Evolutionary conservation across 1,140 invertebrate species (phyloP).

Genomic region (Euwallacea similis): DNA sequence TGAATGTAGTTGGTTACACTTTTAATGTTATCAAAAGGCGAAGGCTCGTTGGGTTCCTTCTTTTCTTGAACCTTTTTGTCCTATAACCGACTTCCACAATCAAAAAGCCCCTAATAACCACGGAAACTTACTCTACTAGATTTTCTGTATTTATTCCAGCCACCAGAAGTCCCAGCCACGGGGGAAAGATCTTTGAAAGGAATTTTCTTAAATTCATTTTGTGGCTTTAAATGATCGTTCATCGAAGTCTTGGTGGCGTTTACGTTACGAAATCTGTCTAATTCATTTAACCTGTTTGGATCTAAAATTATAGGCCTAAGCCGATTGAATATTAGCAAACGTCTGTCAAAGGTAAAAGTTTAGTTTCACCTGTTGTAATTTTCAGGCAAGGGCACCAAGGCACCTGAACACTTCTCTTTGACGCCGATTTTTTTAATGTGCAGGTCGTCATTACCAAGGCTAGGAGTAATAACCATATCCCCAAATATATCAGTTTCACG

Average conservation of each 20-base stretch:
- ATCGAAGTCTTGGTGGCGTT: conserved; percentile 20
- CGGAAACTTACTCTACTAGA: conserved; percentile 5
- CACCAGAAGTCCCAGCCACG: conserved; percentile 15
- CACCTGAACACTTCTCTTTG: conserved; percentile 22
- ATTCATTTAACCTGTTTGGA: conserved; percentile 37
- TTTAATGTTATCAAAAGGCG: conserved; percentile 44
- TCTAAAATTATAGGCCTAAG: conserved; percentile 16
- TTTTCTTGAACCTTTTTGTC: conserved; percentile 15
- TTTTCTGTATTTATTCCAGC: conserved; percentile 19
- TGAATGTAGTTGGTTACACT: conserved; percentile 45
- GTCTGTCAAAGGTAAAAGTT: neutral
- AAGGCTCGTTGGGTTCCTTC: conserved; percentile 35
- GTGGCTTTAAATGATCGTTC: conserved; percentile 29
- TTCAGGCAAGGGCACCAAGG: conserved; percentile 5
- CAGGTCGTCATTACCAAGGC: conserved; percentile 25
- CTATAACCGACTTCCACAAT: neutral
- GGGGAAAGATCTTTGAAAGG: conserved; percentile 14
- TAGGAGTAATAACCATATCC: conserved; percentile 21
- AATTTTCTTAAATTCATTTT: conserved; percentile 20
- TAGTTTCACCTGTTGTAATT: neutral
- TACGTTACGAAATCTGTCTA: conserved; percentile 36
- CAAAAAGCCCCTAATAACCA: neutral
- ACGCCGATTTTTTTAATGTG: conserved; percentile 31
- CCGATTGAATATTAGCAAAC: neutral
- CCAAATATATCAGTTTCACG: conserved; percentile 34